Conservation (phyloP, 2,113 vertebrate species). For the Caranx melampygus region DNA sequence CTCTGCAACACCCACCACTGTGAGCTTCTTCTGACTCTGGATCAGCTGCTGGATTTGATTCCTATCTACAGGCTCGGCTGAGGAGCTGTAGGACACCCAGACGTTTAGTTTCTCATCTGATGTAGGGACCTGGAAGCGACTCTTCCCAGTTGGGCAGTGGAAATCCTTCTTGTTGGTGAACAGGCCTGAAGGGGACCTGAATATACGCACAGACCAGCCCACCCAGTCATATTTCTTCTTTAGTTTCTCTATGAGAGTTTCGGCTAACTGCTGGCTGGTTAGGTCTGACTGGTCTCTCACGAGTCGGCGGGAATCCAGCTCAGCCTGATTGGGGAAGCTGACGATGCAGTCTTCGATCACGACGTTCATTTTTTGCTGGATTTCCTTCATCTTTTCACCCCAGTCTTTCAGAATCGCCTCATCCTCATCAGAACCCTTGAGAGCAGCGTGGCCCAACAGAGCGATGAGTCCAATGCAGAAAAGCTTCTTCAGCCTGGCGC, state of each 20-base stretch:
- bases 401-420: slow-evolving; percentile 78
- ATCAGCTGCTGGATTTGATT: slow-evolving; percentile 76
- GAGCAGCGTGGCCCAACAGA: slow-evolving; percentile 79
- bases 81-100: slow-evolving; percentile 83
- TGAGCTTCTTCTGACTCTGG: slow-evolving; percentile 73
- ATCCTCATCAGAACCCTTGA: slow-evolving; percentile 77
- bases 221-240: slow-evolving; percentile 85
- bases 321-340: slow-evolving; percentile 79
- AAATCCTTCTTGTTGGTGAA: slow-evolving; percentile 73
- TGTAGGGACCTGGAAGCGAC: slow-evolving; percentile 78
- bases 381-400: slow-evolving; percentile 80
- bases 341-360: slow-evolving; percentile 82
- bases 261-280: slow-evolving; percentile 77
- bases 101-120: slow-evolving; percentile 75
- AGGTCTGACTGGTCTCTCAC: slow-evolving; percentile 68
- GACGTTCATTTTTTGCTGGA: slow-evolving; percentile 79
- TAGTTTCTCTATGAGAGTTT: slow-evolving; percentile 70
- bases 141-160: slow-evolving; percentile 77
- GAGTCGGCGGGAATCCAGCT: slow-evolving; percentile 72
- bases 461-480: slow-evolving; percentile 85
- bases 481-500: slow-evolving; percentile 82
- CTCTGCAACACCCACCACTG: slow-evolving; percentile 66
- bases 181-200: slow-evolving; percentile 64
- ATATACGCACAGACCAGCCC: slow-evolving; percentile 83
- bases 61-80: slow-evolving; percentile 78